phyloP scores from a whole-genome alignment of 2,113 vertebrate species.

The Leptodactylus fuscus region DNA sequence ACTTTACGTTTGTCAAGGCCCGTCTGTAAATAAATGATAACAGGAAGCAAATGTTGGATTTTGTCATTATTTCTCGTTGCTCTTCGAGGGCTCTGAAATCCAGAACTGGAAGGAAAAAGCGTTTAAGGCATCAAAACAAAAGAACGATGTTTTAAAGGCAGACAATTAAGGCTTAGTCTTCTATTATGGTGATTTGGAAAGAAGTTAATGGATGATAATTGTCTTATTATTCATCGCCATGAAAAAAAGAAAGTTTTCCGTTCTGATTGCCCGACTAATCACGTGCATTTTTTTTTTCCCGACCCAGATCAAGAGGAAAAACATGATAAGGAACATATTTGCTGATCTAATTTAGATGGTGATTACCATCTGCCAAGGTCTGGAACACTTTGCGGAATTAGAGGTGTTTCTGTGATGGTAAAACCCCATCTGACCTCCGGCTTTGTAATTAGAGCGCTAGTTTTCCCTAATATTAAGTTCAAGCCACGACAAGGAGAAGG shows the following conservation, averaged over 20 bases:
- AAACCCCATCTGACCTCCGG: slow-evolving; percentile 23
- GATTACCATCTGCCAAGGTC: slow-evolving; percentile 55
- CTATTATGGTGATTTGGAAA: slow-evolving; percentile 82
- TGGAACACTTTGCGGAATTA: slow-evolving; percentile 36
- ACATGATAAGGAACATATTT: slow-evolving; percentile 77
- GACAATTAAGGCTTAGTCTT: slow-evolving; percentile 84
- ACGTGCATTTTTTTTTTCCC: slow-evolving; percentile 38
- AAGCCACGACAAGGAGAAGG: not conserved
- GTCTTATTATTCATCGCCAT: slow-evolving; percentile 59
- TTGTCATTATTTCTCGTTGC: slow-evolving; percentile 66
- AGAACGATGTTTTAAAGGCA: slow-evolving; percentile 81
- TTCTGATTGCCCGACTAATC: slow-evolving; percentile 57
- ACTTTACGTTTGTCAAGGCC: slow-evolving; percentile 83
- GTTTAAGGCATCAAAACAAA: slow-evolving; percentile 82
- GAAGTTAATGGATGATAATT: slow-evolving; percentile 77
- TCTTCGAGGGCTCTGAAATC: slow-evolving; percentile 79
- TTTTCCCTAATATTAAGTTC: not conserved
- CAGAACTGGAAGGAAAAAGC: slow-evolving; percentile 75
- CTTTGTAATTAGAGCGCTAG: slow-evolving; percentile 18
- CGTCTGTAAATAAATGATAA: slow-evolving; percentile 86
- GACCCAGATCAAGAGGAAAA: slow-evolving; percentile 51
- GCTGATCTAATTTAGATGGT: slow-evolving; percentile 62
- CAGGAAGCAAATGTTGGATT: slow-evolving; percentile 76
- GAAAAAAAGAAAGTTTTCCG: slow-evolving; percentile 39
- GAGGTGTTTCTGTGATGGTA: slow-evolving; percentile 12